Percentiles rank a stretch among this genome's conserved stretches.
phyloP scores from a whole-genome alignment of 2,888 invertebrate species.

The Periphyllus acericola region DNA sequence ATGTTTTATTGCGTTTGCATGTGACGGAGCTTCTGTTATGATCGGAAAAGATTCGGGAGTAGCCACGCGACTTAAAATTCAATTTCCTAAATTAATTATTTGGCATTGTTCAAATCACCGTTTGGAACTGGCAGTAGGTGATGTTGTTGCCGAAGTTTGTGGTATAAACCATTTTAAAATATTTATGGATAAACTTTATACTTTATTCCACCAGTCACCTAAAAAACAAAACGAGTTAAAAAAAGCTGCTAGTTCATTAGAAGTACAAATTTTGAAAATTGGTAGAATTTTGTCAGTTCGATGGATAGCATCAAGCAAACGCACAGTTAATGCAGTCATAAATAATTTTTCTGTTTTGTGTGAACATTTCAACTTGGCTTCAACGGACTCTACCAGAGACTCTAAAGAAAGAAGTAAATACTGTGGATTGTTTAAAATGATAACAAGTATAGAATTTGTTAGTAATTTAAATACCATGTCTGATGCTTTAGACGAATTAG shows the following conservation, averaged over 20 bases:
- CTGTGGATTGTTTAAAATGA: constrained; percentile 10
- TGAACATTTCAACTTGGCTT: constrained; percentile 64
- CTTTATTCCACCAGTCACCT: constrained; percentile 56
- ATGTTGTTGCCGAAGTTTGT: no score
- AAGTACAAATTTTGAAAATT: constrained; percentile 61
- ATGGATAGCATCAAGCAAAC: constrained; percentile 63
- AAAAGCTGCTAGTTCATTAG: constrained; percentile 48
- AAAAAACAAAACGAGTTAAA: constrained; percentile 63
- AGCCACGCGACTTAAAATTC: no score
- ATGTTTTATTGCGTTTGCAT: no score
- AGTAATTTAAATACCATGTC: constrained; percentile 27
- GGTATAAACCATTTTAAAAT: no score
- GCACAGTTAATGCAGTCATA: constrained; percentile 62
- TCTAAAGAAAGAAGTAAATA: constrained; percentile 31
- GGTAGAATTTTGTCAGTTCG: constrained; percentile 61
- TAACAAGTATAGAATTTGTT: constrained; percentile 6
- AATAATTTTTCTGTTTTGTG: constrained; percentile 58
- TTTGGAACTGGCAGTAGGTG: no score
- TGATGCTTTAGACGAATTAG: no score
- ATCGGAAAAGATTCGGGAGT: no score
- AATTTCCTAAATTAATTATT: no score
- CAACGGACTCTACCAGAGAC: background rate
- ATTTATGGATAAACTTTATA: no score
- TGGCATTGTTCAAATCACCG: no score
- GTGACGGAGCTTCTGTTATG: no score